Evolutionary conservation across 2,113 vertebrate genomes (phyloP).

Genomic region (Pomatorhinus ruficollis): DNA sequence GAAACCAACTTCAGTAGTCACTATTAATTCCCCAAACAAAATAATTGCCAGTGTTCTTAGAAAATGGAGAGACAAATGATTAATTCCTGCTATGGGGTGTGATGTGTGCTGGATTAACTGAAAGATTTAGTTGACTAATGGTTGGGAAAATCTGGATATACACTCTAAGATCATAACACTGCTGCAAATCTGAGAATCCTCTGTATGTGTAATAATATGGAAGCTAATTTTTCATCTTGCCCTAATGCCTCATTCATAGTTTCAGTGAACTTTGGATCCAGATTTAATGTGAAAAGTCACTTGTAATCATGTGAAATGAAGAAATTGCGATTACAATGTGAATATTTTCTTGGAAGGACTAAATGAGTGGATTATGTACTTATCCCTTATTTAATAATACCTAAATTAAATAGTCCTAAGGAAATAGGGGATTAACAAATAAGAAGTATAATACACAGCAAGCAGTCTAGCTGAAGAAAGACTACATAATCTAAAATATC

Average conservation of each 20-base stretch:
- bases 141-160: background rate
- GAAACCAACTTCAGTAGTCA: background rate
- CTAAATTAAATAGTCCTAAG: conserved; percentile 50
- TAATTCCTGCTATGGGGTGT: background rate
- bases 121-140: background rate
- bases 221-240: conserved; percentile 35
- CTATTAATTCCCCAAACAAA: background rate
- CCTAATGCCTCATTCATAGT: background rate
- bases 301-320: conserved; percentile 33
- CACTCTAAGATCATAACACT: background rate
- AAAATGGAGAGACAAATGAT: background rate
- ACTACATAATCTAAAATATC: conserved; percentile 52
- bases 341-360: conserved; percentile 49
- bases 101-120: background rate
- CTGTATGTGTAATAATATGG: background rate
- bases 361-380: conserved; percentile 62
- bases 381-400: conserved; percentile 52
- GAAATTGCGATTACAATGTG: background rate
- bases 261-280: conserved; percentile 8
- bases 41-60: background rate
- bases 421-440: conserved; percentile 60
- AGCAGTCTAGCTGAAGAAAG: conserved; percentile 55
- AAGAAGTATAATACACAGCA: conserved; percentile 54
- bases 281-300: background rate
- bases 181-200: background rate